Evolutionary conservation across 1,140 invertebrate species (phyloP), one percentile per base, ranked within the genome.

Genomic region (Drosophila sechellia): DNA sequence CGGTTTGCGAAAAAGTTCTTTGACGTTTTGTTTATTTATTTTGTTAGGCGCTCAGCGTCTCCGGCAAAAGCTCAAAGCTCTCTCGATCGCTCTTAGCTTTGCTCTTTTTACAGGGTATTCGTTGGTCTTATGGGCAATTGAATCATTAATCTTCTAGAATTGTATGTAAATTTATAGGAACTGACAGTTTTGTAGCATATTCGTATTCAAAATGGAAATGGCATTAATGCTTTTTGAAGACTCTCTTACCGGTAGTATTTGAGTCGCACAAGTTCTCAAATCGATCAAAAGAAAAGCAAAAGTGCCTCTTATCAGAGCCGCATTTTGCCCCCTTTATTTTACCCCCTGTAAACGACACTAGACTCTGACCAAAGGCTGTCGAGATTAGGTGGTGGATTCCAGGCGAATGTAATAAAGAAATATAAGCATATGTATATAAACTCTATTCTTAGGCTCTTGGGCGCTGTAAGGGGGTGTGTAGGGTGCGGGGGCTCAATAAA

Each of bases 21-120:
- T 89, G 84, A 84, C 84, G 83, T 76, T 87, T 87, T 87, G 83
- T 87, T 87, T 87, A 87, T 87, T 87, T 87, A 87, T 87, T 87
- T 86, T 86, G 70, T 86, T 86, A 85, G 77, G 72, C 76, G 50
- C 50, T 37, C 37, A 61, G 64, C 79, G 48, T 45, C 57, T 64
- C 54, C 72, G 68, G 43, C 76, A 70, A 72, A 58, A 75, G 72
- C 72, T 75, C 17, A 58, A 75, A 75, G 72, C 72, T 75, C 17
- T 75, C 10, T 34, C 25, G 22, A 45, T 43, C 25, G 39, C 37
- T n/a, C 13, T 31, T 8, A 11, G 5, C 25, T 27, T 31, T n/a
- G 43, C 35, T 50, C 31, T 74, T 17, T 61, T 27, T 6, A 20
- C 8, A 35, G 46, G 46, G 46, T 52, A 35, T 43, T 35, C 39